Evolutionary conservation across 2,888 invertebrate genomes (phyloP).

Genomic region (Candidula unifasciata): DNA sequence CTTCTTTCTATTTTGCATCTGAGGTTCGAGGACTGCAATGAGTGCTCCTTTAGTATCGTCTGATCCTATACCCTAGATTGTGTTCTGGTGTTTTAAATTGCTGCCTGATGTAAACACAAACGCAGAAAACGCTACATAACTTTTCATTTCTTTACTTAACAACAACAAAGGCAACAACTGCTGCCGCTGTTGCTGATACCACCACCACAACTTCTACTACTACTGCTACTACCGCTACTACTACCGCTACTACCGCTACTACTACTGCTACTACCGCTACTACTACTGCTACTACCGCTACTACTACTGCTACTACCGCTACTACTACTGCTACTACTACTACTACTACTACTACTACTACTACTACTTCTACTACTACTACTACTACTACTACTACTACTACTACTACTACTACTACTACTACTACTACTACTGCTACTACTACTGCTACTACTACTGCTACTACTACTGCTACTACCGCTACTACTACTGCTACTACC

Average conservation of each 20-base stretch:
- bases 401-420: constrained; percentile 38
- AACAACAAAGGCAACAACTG: background rate
- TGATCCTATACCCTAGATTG: background rate
- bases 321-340: constrained; percentile 29
- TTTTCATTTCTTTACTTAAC: background rate
- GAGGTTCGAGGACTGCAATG: background rate
- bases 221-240: constrained; percentile 24
- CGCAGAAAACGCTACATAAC: background rate
- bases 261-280: constrained; percentile 35
- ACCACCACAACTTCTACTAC: too few species aligned
- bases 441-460: constrained; percentile 18
- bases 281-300: constrained; percentile 33
- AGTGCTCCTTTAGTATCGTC: background rate
- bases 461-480: constrained; percentile 23
- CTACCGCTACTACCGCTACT: constrained; percentile 29
- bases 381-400: constrained; percentile 39
- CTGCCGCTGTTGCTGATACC: too few species aligned
- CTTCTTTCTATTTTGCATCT: background rate
- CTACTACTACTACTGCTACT: constrained; percentile 38
- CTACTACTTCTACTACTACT: constrained; percentile 35
- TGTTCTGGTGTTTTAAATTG: constrained; percentile 11
- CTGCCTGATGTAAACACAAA: background rate
- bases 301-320: constrained; percentile 35
- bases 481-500: constrained; percentile 33
- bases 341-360: constrained; percentile 26